Evolutionary conservation across 2,113 vertebrate genomes (phyloP).

Genomic region (Quiscalus mexicanus): DNA sequence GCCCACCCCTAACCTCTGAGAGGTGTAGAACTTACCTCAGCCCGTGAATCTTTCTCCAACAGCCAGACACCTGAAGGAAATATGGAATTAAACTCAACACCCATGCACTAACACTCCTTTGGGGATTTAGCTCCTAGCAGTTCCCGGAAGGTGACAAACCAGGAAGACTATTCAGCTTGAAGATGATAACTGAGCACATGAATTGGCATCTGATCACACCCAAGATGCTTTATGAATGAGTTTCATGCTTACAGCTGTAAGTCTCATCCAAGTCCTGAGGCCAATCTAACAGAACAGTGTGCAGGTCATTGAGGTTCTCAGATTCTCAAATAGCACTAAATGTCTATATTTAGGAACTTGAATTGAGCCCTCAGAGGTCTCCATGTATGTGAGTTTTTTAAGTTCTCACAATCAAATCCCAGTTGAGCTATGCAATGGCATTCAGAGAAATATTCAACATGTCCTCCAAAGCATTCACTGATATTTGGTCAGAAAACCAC

Average conservation of each 20-base stretch:
- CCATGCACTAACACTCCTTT: not conserved
- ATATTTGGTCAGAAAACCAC: not conserved
- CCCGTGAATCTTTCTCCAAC: not conserved
- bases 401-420: not conserved
- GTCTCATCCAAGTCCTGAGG: not conserved
- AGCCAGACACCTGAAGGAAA: not conserved
- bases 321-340: not conserved
- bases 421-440: fast-evolving
- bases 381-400: not conserved
- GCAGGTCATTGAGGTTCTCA: not conserved
- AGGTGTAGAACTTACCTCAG: not conserved
- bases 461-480: not conserved
- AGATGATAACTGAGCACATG: not conserved
- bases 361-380: not conserved
- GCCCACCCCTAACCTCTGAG: not conserved
- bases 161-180: not conserved
- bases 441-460: not conserved
- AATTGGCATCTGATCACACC: not conserved
- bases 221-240: not conserved
- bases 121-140: not conserved
- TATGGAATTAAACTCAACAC: not conserved
- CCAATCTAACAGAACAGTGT: not conserved
- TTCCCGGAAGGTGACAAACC: not conserved
- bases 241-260: not conserved
- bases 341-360: not conserved